These are phyloP conservation scores for Dryas iulia DNA, from an alignment of 1,140 invertebrate genomes.

Conservation along the genomic window DNA sequence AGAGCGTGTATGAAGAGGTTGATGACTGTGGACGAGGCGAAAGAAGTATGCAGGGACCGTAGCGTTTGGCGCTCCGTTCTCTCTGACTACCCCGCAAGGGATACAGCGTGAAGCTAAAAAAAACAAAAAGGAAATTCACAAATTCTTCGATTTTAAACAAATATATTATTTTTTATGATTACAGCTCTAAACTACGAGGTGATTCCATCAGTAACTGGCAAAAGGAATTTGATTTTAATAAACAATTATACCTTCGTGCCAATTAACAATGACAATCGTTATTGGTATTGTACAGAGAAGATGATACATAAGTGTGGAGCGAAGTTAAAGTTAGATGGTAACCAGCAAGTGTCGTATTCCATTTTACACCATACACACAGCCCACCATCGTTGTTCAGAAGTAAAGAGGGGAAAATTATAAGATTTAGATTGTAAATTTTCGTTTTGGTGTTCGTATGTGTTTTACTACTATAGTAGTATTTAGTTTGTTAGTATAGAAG, in stretches of 20 bases:
- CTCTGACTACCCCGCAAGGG: no score
- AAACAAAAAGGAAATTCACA: no score
- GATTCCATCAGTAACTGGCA: conserved; percentile 28
- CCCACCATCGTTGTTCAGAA: conserved; percentile 19
- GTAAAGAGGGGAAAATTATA: conserved; percentile 5
- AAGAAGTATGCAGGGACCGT: no score
- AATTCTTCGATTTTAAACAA: no score
- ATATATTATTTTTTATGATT: conserved; percentile 19
- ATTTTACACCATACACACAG: conserved; percentile 25
- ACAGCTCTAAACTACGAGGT: conserved; percentile 34
- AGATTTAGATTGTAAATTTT: background rate
- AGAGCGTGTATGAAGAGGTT: no score
- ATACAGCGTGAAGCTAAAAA: no score
- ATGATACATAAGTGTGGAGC: conserved; percentile 13
- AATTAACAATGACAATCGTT: conserved; percentile 29
- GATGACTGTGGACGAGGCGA: no score
- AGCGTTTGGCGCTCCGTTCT: no score
- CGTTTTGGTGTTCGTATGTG: no score
- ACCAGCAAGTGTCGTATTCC: conserved; percentile 11
- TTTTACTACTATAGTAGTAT: no score
- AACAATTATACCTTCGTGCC: conserved; percentile 33
- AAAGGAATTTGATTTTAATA: conserved; percentile 26
- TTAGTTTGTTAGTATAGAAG: no score
- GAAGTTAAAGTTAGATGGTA: conserved; percentile 14
- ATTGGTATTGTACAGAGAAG: conserved; percentile 35